Conservation (phyloP, 2,113 vertebrate species). For the Scopus umbretta region DNA sequence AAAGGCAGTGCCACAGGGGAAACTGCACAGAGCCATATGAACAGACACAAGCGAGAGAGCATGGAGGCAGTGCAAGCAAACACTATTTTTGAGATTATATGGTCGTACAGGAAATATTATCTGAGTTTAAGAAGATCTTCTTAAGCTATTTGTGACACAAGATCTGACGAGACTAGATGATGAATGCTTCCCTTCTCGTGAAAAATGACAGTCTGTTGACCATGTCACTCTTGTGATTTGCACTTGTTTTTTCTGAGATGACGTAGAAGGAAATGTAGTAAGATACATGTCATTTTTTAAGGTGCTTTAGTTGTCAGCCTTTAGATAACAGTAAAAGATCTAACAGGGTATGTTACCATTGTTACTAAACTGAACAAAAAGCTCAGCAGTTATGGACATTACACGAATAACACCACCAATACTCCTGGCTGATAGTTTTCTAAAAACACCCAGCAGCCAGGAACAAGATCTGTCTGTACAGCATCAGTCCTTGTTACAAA, state of each 20-base stretch:
- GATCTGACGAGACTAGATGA: not conserved
- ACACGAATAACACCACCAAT: not conserved
- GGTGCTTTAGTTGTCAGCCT: not conserved
- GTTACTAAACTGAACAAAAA: not conserved
- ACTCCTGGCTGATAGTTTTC: not conserved
- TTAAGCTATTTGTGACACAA: no score
- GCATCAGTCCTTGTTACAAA: not conserved
- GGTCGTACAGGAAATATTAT: not conserved
- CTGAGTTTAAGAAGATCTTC: not conserved
- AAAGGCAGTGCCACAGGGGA: not conserved
- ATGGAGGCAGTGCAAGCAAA: not conserved
- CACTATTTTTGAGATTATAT: rapidly evolving
- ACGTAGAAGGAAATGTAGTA: not conserved
- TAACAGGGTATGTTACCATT: not conserved
- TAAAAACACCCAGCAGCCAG: not conserved
- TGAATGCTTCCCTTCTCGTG: not conserved
- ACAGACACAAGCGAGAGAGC: not conserved
- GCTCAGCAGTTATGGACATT: not conserved
- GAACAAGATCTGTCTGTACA: not conserved
- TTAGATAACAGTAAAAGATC: not conserved
- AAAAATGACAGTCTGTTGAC: not conserved
- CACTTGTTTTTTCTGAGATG: not conserved
- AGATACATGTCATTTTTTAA: no score
- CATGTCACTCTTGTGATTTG: not conserved
- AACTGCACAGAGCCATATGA: rapidly evolving